Evolutionary conservation across 2,113 vertebrate genomes (phyloP), one percentile per base, ranked within the genome.

Genomic region (Barbus barbus): DNA sequence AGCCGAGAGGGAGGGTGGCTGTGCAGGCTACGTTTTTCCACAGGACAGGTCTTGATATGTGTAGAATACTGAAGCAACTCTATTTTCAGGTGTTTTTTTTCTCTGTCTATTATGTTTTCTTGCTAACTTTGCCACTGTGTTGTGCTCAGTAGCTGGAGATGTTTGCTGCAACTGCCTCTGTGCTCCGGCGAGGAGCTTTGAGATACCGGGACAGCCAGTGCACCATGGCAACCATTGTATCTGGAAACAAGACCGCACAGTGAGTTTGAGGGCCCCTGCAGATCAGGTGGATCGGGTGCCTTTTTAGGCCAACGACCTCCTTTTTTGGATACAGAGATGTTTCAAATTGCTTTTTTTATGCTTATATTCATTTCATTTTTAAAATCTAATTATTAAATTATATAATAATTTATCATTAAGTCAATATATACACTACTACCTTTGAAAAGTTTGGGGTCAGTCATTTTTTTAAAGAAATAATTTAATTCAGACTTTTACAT

Each of bases 241-340:
- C 92, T 0, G 94, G 93, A 41, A 91, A 82, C 88, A 91, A 92
- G 87, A 91, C 86, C 0, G 93, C 94, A 46, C 88, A 85, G 94
- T 94, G 88, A 92, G 92, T 87, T 38, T n/a, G 26, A 51, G 83
- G 74, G 46, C 44, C n/a, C 67, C 5, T 20, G 26, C 9, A 38
- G 38, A 36, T 9, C n/a, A n/a, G n/a, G 38, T 41, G 38, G 11
- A 41, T 48, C 38, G 26, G 72, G n/a, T 33, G 33, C 20, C 26
- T 56, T 38, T 56, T 56, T 16, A 12, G 4, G 73, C 18, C 24
- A 74, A 3, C 13, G 44, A 48, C 63, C 28, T 1, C 28, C 7
- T 4, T 33, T 28, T 65, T 33, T 65, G 5, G 13, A 65, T 18
- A 18, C 7, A 65, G 7, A 31, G 14, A 28, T 31, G 61, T 31